Evolutionary conservation across 2,888 invertebrate genomes (phyloP).

Genomic region (Rambutsinella grinnellia): DNA sequence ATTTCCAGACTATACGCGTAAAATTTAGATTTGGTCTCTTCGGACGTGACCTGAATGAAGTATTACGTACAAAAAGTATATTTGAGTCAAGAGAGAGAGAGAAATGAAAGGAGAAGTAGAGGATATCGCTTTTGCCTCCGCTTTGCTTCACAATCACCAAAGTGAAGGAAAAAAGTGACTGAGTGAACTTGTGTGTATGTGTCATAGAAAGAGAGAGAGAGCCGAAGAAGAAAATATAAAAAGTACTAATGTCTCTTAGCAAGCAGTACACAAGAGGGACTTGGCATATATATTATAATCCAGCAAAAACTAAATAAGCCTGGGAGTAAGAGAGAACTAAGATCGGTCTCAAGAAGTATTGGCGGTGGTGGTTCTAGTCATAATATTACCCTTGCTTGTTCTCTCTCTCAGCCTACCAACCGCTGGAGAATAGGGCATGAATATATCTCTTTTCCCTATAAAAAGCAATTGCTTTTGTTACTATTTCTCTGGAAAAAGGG

Average conservation of each 20-base stretch:
- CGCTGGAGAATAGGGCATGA: background rate
- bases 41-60: constrained; percentile 65
- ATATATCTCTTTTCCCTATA: constrained; percentile 5
- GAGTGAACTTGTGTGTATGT: constrained; percentile 48
- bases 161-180: constrained; percentile 25
- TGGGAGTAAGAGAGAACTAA: constrained; percentile 36
- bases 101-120: constrained; percentile 25
- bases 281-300: constrained; percentile 58
- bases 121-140: constrained; percentile 32
- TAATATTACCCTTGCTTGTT: constrained; percentile 8
- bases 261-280: constrained; percentile 41
- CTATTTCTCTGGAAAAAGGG: constrained; percentile 48
- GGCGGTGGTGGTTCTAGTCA: background rate
- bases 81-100: constrained; percentile 43
- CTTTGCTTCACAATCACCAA: constrained; percentile 18
- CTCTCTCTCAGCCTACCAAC: background rate
- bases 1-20: constrained; percentile 66
- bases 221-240: constrained; percentile 12
- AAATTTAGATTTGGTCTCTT: constrained; percentile 66
- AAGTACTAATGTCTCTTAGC: background rate
- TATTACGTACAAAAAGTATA: constrained; percentile 46
- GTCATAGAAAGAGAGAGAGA: constrained; percentile 22
- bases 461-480: constrained; percentile 37
- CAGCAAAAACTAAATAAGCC: constrained; percentile 52
- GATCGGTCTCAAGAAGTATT: constrained; percentile 31